phyloP scores from a whole-genome alignment of 2,113 vertebrate species.

The Callocephalon fimbriatum region DNA sequence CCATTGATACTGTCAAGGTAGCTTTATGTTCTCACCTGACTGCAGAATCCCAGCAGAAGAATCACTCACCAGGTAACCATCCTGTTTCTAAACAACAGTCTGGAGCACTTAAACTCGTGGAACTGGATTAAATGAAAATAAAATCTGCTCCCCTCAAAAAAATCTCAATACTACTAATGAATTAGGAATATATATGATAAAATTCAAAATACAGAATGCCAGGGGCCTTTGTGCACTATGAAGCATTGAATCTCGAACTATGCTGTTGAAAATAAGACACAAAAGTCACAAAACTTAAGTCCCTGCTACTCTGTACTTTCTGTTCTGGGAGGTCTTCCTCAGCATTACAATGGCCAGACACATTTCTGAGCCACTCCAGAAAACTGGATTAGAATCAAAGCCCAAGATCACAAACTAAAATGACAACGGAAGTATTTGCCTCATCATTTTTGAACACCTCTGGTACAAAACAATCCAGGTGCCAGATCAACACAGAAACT shows the following conservation, averaged over 20 bases:
- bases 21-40: slow-evolving; percentile 4
- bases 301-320: neutral
- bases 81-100: neutral
- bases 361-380: neutral
- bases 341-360: neutral
- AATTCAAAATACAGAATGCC: neutral
- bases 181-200: neutral
- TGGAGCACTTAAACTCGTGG: neutral
- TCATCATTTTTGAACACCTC: neutral
- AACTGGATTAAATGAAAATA: neutral
- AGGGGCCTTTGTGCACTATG: neutral
- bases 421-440: neutral
- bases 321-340: neutral
- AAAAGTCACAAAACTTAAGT: neutral
- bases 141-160: neutral
- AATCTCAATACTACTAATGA: neutral
- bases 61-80: neutral
- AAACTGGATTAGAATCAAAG: slow-evolving; percentile 40
- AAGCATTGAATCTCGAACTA: neutral
- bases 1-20: neutral
- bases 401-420: neutral
- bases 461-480: neutral
- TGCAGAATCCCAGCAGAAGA: neutral
- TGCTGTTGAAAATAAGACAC: neutral
- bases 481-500: neutral